Conservation (phyloP, 1,140 invertebrate species). For the Bombus pyrosoma region DNA sequence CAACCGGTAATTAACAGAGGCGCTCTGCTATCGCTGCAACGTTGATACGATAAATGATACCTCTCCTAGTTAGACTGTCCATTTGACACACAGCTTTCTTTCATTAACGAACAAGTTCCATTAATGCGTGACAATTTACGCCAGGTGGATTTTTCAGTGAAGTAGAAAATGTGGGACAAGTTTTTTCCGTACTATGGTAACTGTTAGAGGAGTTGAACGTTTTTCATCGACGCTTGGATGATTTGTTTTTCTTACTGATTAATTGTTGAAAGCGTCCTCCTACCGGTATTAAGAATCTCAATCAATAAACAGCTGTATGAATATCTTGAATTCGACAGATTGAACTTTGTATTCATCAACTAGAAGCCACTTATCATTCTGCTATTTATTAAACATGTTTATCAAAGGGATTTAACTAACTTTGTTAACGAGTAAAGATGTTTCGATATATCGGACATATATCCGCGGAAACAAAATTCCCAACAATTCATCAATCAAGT, state of each 20-base stretch:
- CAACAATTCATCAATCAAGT: neutral
- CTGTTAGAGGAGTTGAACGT: neutral
- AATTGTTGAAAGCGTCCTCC: neutral
- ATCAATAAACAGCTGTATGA: neutral
- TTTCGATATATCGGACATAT: too few relatives aligned
- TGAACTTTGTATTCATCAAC: neutral
- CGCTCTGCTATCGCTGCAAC: neutral
- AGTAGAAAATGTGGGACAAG: neutral
- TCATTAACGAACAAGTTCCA: neutral
- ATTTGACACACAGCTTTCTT: neutral
- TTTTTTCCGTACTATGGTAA: neutral
- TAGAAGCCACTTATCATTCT: neutral
- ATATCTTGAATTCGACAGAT: neutral
- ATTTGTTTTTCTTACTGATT: neutral
- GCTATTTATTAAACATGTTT: neutral
- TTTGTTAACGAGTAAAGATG: neutral
- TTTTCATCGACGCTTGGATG: neutral
- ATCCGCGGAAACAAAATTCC: neutral
- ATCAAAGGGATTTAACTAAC: neutral
- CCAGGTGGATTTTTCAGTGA: neutral
- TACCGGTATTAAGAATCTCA: neutral
- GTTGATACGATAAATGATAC: neutral
- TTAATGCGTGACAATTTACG: neutral
- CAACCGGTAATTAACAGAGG: constrained; percentile 28
- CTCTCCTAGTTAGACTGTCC: neutral